phyloP scores from a whole-genome alignment of 2,888 invertebrate genomes.

The Reticulitermes lucifugus region DNA sequence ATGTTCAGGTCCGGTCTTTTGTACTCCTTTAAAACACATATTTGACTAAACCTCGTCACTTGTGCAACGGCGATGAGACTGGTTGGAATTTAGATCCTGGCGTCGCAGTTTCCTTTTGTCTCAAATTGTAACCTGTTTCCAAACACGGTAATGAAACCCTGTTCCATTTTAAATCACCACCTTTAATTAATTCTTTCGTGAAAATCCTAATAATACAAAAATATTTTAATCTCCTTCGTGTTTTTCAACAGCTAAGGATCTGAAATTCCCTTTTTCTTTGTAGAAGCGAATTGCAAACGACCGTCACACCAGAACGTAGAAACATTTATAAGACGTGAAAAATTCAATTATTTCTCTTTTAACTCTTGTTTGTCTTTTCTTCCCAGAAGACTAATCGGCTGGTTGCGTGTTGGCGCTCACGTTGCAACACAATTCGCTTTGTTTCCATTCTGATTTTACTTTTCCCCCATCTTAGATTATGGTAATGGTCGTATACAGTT shows the following conservation, averaged over 20 bases:
- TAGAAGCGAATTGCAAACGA: constrained; percentile 16
- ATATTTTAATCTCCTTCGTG: background rate
- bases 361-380: constrained; percentile 32
- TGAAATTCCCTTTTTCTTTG: background rate
- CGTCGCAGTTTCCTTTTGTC: background rate
- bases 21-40: too few species aligned
- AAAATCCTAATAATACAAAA: background rate
- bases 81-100: too few species aligned
- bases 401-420: constrained; percentile 23
- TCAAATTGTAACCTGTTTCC: background rate
- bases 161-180: background rate
- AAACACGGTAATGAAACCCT: background rate
- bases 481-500: too few species aligned
- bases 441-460: background rate
- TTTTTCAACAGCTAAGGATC: background rate
- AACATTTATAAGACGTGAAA: constrained; percentile 40
- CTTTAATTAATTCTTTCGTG: background rate
- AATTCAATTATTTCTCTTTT: constrained; percentile 41
- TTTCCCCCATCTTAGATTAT: background rate
- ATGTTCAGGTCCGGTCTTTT: too few species aligned
- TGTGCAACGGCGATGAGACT: too few species aligned
- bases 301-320: background rate
- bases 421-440: background rate
- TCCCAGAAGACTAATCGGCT: constrained; percentile 38
- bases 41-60: too few species aligned